Evolutionary conservation across 1,140 invertebrate genomes (phyloP).

Genomic region (Hypothenemus hampei): DNA sequence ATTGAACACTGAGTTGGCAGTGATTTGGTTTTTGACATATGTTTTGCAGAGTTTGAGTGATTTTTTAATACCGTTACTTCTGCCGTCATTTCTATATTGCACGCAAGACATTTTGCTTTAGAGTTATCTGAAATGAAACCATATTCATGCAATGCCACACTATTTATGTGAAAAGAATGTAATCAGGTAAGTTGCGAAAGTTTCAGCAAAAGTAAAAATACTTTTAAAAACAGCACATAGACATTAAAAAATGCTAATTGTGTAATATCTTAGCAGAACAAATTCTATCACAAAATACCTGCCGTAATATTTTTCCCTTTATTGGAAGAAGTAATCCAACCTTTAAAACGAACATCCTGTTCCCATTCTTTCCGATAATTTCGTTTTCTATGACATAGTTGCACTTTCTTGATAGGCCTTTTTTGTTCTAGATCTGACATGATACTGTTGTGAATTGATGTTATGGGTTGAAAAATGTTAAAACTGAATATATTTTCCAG

Average conservation of each 20-base stretch:
- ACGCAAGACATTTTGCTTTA: neutral
- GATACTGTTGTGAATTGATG: too few species aligned
- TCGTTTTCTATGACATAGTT: conserved; percentile 8
- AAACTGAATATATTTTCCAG: too few species aligned
- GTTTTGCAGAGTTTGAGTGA: neutral
- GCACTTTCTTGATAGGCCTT: too few species aligned
- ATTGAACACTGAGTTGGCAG: neutral
- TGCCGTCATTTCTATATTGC: neutral
- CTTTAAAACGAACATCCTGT: neutral
- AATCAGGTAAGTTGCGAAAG: too few species aligned
- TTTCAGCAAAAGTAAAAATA: too few species aligned
- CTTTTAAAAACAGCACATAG: too few species aligned
- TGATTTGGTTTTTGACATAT: neutral
- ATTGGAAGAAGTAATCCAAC: neutral
- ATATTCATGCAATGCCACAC: neutral
- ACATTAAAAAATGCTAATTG: too few species aligned
- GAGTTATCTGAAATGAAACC: neutral
- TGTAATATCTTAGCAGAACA: too few species aligned
- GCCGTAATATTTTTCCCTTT: too few species aligned
- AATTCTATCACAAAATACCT: too few species aligned
- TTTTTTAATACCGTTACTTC: neutral
- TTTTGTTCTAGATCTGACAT: neutral
- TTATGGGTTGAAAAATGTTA: too few species aligned
- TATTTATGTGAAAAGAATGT: too few species aligned
- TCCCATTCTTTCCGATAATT: neutral